Evolutionary conservation across 2,113 vertebrate species (phyloP).

Genomic region (Tragulus kanchil): DNA sequence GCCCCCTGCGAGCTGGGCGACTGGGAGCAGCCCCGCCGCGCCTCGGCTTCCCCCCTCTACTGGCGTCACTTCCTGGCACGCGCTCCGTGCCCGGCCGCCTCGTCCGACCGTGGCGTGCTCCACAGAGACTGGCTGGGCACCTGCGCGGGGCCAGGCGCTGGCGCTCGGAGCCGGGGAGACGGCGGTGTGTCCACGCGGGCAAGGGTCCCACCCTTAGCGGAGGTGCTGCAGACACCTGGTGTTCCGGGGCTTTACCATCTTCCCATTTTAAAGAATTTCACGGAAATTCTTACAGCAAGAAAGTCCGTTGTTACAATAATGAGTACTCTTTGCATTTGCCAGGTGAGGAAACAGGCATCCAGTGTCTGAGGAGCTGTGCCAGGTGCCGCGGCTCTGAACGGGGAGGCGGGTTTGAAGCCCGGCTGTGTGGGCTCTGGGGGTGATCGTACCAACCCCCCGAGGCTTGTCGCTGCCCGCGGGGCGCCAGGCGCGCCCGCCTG

Average conservation of each 20-base stretch:
- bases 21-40: accelerated
- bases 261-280: background rate
- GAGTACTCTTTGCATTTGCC: background rate
- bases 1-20: background rate
- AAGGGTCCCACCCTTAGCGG: accelerated
- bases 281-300: background rate
- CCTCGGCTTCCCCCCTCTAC: background rate
- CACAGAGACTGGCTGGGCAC: background rate
- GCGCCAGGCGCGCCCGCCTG: accelerated
- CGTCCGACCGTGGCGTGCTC: background rate
- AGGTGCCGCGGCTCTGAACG: background rate
- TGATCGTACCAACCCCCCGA: accelerated
- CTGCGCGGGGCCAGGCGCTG: background rate
- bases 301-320: background rate
- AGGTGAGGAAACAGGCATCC: background rate
- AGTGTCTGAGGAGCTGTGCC: too few species aligned
- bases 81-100: background rate
- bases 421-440: accelerated
- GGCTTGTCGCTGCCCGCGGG: accelerated
- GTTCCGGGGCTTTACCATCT: background rate
- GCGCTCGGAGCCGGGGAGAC: background rate
- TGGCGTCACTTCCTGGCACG: background rate
- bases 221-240: too few species aligned
- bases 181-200: background rate
- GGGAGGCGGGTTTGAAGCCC: background rate